Evolutionary conservation across 2,797 vertebrate species (phyloP).

Genomic region (Alectoris magna): DNA sequence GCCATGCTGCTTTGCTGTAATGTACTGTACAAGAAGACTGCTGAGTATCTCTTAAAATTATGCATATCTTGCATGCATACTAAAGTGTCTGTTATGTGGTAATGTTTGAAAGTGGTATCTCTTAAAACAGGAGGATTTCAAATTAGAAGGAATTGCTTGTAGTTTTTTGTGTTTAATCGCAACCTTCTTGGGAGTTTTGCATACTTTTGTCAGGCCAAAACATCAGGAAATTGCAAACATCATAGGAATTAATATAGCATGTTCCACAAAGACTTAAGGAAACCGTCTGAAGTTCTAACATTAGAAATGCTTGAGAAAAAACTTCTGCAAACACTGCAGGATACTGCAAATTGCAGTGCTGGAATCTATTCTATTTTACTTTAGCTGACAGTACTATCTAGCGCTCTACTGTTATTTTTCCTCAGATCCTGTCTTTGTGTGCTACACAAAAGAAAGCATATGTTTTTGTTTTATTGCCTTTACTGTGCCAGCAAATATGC

Average conservation of each 20-base stretch:
- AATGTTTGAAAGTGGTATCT: neutral
- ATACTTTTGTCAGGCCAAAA: neutral
- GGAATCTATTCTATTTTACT: constrained; percentile 41
- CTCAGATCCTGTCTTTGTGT: constrained; percentile 24
- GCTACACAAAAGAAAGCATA: constrained; percentile 33
- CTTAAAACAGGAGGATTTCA: constrained; percentile 3
- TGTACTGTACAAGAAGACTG: neutral
- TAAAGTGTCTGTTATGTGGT: neutral
- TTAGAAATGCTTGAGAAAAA: constrained; percentile 1
- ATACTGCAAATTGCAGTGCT: constrained; percentile 24
- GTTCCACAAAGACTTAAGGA: neutral
- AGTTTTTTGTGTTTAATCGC: constrained; percentile 1
- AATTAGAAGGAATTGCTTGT: neutral
- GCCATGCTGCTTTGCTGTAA: neutral
- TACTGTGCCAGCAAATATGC: constrained; percentile 21
- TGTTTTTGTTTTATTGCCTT: constrained; percentile 61
- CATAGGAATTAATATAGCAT: neutral
- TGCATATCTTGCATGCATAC: neutral
- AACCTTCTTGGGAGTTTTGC: neutral
- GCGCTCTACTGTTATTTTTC: constrained; percentile 18
- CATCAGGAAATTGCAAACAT: neutral
- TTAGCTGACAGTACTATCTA: constrained; percentile 28
- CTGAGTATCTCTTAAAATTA: neutral
- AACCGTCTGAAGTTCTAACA: neutral
- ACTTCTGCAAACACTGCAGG: constrained; percentile 27